Conservation (phyloP, 35 echinoderm and acorn worm species). For the Amphiura filiformis region DNA sequence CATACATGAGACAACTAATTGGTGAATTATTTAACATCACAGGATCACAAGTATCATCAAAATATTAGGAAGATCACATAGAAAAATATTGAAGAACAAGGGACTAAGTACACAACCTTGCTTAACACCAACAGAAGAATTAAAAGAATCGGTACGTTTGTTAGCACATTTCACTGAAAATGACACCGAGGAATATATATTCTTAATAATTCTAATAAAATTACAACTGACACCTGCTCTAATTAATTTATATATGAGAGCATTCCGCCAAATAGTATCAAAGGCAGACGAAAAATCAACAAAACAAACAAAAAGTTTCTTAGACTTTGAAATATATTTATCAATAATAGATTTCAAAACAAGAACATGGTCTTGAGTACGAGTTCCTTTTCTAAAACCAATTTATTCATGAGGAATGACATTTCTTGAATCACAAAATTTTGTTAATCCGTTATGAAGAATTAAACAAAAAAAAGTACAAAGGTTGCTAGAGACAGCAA, state of each 20-base stretch:
- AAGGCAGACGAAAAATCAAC: not conserved
- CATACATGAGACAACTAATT: no score
- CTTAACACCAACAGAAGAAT: no score
- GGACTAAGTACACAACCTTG: no score
- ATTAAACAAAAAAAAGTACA: not conserved
- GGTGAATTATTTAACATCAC: no score
- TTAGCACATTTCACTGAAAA: no score
- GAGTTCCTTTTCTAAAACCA: not conserved
- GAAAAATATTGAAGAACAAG: no score
- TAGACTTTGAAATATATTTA: not conserved
- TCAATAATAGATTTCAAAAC: not conserved
- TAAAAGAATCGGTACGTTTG: no score
- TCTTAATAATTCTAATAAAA: not conserved
- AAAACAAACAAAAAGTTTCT: not conserved
- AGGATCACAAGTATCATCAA: no score
- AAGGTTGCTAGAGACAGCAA: not conserved
- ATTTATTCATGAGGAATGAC: not conserved
- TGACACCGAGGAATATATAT: no score
- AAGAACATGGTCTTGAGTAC: not conserved
- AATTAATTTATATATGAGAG: not conserved
- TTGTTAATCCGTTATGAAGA: conserved; percentile 7
- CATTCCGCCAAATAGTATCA: not conserved
- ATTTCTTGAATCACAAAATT: not conserved
- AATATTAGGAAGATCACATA: no score
- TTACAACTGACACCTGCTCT: not conserved